phyloP scores from a whole-genome alignment of 2,888 invertebrate genomes.

The Kryphioiulus occultus region DNA sequence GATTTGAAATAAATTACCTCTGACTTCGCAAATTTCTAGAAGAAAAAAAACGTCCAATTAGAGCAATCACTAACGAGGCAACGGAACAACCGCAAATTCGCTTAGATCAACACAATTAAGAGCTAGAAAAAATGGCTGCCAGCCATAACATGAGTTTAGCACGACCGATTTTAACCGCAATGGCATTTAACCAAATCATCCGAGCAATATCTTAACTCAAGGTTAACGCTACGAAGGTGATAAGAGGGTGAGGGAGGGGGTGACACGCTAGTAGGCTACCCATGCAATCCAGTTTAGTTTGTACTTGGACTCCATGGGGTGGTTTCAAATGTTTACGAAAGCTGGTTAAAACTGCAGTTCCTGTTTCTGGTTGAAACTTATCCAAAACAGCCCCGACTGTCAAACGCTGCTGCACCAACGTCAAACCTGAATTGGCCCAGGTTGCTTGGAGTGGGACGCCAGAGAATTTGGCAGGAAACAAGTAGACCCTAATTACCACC shows the following conservation, averaged over 20 bases:
- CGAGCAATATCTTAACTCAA: background rate
- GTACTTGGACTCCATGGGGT: background rate
- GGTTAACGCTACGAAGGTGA: background rate
- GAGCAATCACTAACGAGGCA: background rate
- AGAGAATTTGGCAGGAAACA: background rate
- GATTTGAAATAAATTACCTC: conserved; percentile 98
- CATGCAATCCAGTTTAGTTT: background rate
- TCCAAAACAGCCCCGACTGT: background rate
- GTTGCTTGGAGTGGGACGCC: background rate
- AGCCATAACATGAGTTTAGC: background rate
- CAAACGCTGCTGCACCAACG: background rate
- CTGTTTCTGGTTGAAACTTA: conserved; percentile 5
- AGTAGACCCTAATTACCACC: conserved; percentile 5
- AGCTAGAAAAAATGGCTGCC: background rate
- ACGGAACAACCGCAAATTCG: background rate
- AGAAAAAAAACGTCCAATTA: background rate
- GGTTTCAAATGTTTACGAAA: background rate
- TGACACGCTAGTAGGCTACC: background rate
- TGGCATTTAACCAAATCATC: background rate
- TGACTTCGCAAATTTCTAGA: conserved; percentile 33
- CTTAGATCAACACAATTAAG: background rate
- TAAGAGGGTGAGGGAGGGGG: background rate
- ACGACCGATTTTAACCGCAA: background rate
- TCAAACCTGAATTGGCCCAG: background rate
- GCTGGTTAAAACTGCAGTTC: background rate